Evolutionary conservation across 2,113 vertebrate genomes (phyloP), one percentile per base, ranked within the genome.

Genomic region (Emydura subglobosa): DNA sequence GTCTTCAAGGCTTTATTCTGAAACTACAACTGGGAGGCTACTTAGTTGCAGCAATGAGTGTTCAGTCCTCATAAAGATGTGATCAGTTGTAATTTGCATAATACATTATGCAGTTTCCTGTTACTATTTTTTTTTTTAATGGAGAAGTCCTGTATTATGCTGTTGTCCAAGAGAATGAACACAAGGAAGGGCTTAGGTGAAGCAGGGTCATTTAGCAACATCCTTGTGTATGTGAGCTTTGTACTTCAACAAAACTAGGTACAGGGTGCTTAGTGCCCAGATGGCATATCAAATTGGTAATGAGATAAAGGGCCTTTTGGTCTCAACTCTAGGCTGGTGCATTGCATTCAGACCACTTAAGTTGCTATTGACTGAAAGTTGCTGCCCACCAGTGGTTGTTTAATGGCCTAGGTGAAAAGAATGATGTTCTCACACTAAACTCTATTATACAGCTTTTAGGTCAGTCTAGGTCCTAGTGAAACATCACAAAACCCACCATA

Each of bases 231-330:
- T 2, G 2, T 44, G 50, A 1, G 65, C 57, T 0, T 7, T 24
- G 53, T 2, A 1, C n/a, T 4, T 54, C 61, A 61, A 24, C n/a
- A 4, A 1, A 14, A 1, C 2, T 1, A 3, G 55, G 24, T 57
- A 10, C 55, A 57, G 29, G 59, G 31, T 61, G 55, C 29, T 16
- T 61, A 61, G 29, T n/a, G 54, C 47, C 8, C 13, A 3, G 4
- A 4, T 0, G 7, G 9, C 39, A 0, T 42, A 49, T 83, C 25
- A 0, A 0, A 50, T 7, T 65, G 39, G 12, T 7, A 13, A 3
- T 31, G 21, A 2, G 34, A 0, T 10, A 5, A 22, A 7, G 44
- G 82, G 44, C 8, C 25, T 6, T 1, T 2, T 22, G 29, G 84
- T 29, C 83, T 54, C 34, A 42, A 2, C 10, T 72, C 57, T 22